Conservation (phyloP, 2,888 invertebrate species). For the Cheilosia grossa region DNA sequence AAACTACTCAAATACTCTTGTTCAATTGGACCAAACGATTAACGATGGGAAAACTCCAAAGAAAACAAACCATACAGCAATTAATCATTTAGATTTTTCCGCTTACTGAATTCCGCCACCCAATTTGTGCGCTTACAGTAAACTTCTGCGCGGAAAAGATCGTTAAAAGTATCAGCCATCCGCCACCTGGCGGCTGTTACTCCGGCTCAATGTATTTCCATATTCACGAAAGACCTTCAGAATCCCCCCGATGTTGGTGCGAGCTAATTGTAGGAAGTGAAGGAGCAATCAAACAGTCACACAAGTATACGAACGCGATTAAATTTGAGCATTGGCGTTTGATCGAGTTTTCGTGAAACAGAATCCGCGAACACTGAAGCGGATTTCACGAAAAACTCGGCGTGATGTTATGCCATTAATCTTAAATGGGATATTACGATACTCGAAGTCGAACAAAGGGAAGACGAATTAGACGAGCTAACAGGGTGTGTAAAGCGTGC, state of each 20-base stretch:
- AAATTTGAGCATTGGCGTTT: conserved; percentile 31
- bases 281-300: conserved; percentile 27
- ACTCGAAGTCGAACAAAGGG: neutral
- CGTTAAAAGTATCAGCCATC: conserved; percentile 52
- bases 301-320: conserved; percentile 11
- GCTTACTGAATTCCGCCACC: conserved; percentile 61
- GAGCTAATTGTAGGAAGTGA: conserved; percentile 39
- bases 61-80: conserved; percentile 8
- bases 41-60: conserved; percentile 39
- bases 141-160: conserved; percentile 21
- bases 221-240: conserved; percentile 62
- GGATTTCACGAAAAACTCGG: conserved; percentile 53
- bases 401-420: conserved; percentile 31
- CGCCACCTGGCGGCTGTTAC: conserved; percentile 49
- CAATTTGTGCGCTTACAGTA: conserved; percentile 41
- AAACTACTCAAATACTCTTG: conserved; percentile 13
- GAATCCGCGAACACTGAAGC: conserved; percentile 48
- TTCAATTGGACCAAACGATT: conserved; percentile 41
- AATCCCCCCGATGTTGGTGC: conserved; percentile 34
- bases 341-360: conserved; percentile 35
- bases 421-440: conserved; percentile 7
- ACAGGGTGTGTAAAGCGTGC: conserved; percentile 30
- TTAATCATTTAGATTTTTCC: conserved; percentile 64
- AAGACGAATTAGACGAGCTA: conserved; percentile 32
- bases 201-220: conserved; percentile 43